Evolutionary conservation across 2,888 invertebrate genomes (phyloP).

Genomic region (Prionchulus punctatus): DNA sequence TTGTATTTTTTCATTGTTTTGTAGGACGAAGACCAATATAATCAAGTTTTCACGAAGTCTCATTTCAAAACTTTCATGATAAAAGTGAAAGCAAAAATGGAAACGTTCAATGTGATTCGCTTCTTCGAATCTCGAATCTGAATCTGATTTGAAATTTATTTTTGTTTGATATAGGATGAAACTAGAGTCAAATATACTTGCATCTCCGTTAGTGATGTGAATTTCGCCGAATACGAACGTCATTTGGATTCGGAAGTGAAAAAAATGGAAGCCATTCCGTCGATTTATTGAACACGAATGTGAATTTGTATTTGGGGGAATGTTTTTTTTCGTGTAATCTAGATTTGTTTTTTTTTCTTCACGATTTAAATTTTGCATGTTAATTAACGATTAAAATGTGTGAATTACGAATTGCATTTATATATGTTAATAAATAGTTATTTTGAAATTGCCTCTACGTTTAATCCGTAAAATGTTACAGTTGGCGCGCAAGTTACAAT

Average conservation of each 20-base stretch:
- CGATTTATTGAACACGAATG: background rate
- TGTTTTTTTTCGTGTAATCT: too few relatives aligned
- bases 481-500: too few relatives aligned
- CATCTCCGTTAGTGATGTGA: conserved; percentile 51
- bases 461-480: too few relatives aligned
- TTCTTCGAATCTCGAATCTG: background rate
- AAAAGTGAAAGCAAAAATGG: conserved; percentile 69
- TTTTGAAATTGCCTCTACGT: too few relatives aligned
- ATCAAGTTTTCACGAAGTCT: conserved; percentile 52
- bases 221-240: conserved; percentile 57
- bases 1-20: conserved; percentile 11
- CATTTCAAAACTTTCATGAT: conserved; percentile 64
- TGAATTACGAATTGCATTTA: too few relatives aligned
- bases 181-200: conserved; percentile 58
- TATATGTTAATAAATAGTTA: too few relatives aligned
- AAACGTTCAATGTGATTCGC: conserved; percentile 68
- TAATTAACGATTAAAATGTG: too few relatives aligned
- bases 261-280: conserved; percentile 32
- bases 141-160: conserved; percentile 5
- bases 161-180: conserved; percentile 50
- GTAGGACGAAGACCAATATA: conserved; percentile 48
- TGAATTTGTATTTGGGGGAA: too few relatives aligned
- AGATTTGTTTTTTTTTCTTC: too few relatives aligned
- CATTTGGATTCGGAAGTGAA: conserved; percentile 54
- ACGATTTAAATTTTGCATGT: too few relatives aligned